Base-by-base conservation (phyloP, 2,113 vertebrate species). In the Dromas ardeola region DNA sequence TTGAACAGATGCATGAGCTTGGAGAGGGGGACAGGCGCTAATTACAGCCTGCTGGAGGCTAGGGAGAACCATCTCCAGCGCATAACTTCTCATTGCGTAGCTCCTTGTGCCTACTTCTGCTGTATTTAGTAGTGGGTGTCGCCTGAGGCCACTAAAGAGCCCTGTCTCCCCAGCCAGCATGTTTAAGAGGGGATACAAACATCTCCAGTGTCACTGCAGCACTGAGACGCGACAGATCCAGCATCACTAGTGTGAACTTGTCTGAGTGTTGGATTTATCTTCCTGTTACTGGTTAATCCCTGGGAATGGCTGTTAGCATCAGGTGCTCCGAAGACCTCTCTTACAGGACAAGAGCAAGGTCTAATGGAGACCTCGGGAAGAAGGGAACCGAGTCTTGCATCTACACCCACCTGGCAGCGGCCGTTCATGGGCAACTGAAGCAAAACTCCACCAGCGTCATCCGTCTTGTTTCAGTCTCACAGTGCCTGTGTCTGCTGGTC, bases 61-160 rank as follows among this genome's bases (percentile, higher is more conserved):
- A 67, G 18, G 36, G 17, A 88, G 38, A 84, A 40, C 40, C 34
- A 67, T 7, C 49, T 69, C 69, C n/a, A 89, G 72, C 30, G 22
- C 8, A 4, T 9, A 66, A 3, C 1, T 19, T 45, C 52, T 67
- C 22, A 53, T 47, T 19, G 27, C 18, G 25, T 0, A 5, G n/a
- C 40, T 65, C 62, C 42, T 43, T 6, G 6, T n/a, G 38, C 26
- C 58, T 22, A 1, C 17, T 70, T 23, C 59, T 87, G 61, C 63
- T 71, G n/a, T 20, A 73, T 58, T 58, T 53, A 66, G 59, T 6
- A 55, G 29, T 5, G 50, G 13, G 29, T 69, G 49, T 7, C 27
- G 45, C 63, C 71, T 53, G 32, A 78, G n/a, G 42, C 63, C n/a
- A 71, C 56, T 11, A 2, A 78, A 72, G 43, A 85, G 53, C 47